Evolutionary conservation across 1,140 invertebrate species (phyloP), one percentile per base, ranked within the genome.

Genomic region (Aphidius ervi): DNA sequence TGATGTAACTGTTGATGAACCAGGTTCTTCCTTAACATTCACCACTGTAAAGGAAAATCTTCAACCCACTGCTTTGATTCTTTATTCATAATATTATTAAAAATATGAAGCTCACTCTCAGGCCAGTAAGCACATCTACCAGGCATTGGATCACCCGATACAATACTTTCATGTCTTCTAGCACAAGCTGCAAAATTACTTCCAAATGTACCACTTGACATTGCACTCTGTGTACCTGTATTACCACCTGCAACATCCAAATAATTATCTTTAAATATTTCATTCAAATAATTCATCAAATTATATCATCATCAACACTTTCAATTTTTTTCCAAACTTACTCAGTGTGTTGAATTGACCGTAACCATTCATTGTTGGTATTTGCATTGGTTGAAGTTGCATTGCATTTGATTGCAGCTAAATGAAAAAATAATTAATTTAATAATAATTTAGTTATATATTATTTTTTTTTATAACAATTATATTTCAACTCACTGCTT

Each of bases 351-450:
- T 69, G 58, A 81, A 64, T 64, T 82, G 80, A 40, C 79, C 70
- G 59, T 82, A 82, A 5, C 78, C 72, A 56, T 81, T 82, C 75
- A 82, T 79, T 6, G 78, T 64, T 10, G 79, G 73, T 53, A 81
- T 78, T 63, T 78, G 78, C 73, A 81, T 75, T 6, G 78, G 73
- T 58, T 81, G 77, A 41, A 81, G 68, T 49, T 76, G 76, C 16
- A 31, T 31, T 31, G 23, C 23, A 31, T 31, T 31, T 31, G 71
- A 70, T 56, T 79, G 74, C 9, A 80, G 67, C 78, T 79, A 55
- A 16, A 49, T 31, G 23, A 31, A 31, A 31, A 31, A 31, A 9
- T 50, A 9, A 45, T 23, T 6, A 16, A 47, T 49, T 48, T 49
- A 53, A 58, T 42, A 46, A 6, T 20, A 58, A 55, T 55, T 5